Percentiles rank a stretch among this genome's conserved stretches.
phyloP scores from a whole-genome alignment of 2,888 invertebrate genomes.

The Melinaea marsaeus region DNA sequence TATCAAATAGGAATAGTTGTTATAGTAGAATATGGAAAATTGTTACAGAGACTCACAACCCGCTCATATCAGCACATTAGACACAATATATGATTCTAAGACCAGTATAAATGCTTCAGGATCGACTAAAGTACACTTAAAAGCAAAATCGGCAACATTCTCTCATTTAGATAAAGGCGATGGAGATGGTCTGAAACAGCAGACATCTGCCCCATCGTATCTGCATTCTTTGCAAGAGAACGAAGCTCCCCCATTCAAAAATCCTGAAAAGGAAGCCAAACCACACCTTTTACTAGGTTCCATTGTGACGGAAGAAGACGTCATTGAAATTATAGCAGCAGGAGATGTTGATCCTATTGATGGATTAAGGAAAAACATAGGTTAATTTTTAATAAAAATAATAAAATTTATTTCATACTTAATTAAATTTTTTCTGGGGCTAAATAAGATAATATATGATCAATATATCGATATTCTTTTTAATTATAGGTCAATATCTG shows the following conservation, averaged over 20 bases:
- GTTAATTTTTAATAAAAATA: constrained; percentile 33
- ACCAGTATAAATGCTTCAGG: neutral
- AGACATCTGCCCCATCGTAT: constrained; percentile 65
- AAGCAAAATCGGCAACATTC: constrained; percentile 47
- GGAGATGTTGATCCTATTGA: constrained; percentile 38
- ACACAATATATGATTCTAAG: constrained; percentile 2
- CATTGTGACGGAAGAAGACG: constrained; percentile 52
- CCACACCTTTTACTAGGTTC: constrained; percentile 50
- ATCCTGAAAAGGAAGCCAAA: constrained; percentile 40
- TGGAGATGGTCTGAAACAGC: constrained; percentile 37
- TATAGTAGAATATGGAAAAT: constrained; percentile 3
- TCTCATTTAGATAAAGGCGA: constrained; percentile 23
- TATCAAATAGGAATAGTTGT: neutral
- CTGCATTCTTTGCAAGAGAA: constrained; percentile 58
- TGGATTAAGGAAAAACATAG: constrained; percentile 47
- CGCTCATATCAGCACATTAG: neutral
- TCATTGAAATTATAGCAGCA: constrained; percentile 53
- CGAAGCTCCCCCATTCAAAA: constrained; percentile 56
- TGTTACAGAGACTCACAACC: neutral
- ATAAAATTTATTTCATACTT: neutral
- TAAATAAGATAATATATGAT: too few relatives aligned
- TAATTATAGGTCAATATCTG: constrained; percentile 46
- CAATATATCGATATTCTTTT: too few relatives aligned
- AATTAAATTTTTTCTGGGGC: too few relatives aligned
- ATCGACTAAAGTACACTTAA: constrained; percentile 24